These are phyloP conservation scores for Lepus townsendii DNA, from an alignment of 2,797 vertebrate species.

Conservation along the genomic window DNA sequence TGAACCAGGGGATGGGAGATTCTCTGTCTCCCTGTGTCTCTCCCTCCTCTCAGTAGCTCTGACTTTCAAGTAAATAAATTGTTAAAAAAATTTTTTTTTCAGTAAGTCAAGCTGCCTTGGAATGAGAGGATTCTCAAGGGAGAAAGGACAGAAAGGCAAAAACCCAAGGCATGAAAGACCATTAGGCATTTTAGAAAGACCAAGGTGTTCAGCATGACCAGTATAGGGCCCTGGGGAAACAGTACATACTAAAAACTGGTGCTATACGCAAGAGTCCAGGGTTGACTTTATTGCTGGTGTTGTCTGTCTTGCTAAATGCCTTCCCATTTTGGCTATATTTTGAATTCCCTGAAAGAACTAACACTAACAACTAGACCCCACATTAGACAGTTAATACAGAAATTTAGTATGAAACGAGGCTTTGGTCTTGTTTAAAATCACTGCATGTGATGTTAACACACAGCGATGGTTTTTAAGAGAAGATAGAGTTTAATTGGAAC, in stretches of 20 bases:
- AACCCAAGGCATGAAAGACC: background rate
- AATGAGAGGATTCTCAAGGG: background rate
- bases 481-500: background rate
- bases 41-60: too few species aligned
- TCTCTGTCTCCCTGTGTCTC: too few species aligned
- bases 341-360: background rate
- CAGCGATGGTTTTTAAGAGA: background rate
- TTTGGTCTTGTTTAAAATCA: background rate
- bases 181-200: background rate
- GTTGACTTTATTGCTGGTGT: too few species aligned
- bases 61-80: too few species aligned
- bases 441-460: background rate
- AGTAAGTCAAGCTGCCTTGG: background rate
- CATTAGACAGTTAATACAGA: background rate
- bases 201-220: background rate
- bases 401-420: background rate
- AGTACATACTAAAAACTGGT: background rate
- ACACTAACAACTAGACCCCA: background rate
- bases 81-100: too few species aligned
- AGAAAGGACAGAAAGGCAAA: background rate
- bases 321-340: background rate
- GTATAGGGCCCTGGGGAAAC: background rate
- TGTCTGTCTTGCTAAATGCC: background rate
- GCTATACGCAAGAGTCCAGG: background rate
- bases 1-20: too few species aligned